A percentile compares a stretch with the other conserved stretches of the same genome.
phyloP scores from a whole-genome alignment of 2,888 invertebrate species.

The Scelioninae gen. 2 region DNA sequence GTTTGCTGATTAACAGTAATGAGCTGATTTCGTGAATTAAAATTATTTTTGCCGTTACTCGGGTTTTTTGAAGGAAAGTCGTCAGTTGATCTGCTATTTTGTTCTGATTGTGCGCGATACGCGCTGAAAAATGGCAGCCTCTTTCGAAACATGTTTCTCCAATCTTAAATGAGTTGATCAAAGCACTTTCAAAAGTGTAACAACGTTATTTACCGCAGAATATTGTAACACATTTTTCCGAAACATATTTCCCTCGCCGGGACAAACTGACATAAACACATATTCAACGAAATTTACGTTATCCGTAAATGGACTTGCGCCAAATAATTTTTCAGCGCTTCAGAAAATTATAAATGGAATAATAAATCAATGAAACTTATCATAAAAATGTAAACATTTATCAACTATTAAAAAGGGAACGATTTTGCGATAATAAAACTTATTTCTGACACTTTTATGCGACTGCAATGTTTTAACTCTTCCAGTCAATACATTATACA shows the following conservation, averaged over 20 bases:
- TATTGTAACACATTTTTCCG: conserved; percentile 12
- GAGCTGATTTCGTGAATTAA: too few species aligned
- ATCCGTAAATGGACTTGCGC: conserved; percentile 3
- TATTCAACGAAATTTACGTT: conserved; percentile 35
- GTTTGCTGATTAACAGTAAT: too few species aligned
- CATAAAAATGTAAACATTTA: conserved; percentile 47
- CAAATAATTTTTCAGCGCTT: conserved; percentile 32
- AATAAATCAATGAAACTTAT: conserved; percentile 43
- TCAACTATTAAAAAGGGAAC: conserved; percentile 26
- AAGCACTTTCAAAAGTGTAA: conserved; percentile 7
- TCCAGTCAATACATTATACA: conserved; percentile 43
- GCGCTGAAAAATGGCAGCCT: background rate
- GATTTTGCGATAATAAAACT: conserved; percentile 34
- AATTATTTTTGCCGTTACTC: too few species aligned
- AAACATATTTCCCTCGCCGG: conserved; percentile 11
- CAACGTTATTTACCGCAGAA: conserved; percentile 23
- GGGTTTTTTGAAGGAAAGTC: too few species aligned
- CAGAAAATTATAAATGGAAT: conserved; percentile 32
- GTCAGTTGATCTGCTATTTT: too few species aligned
- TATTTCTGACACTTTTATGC: conserved; percentile 40
- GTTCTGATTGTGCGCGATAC: too few species aligned
- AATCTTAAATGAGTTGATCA: conserved; percentile 3
- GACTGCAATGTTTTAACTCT: conserved; percentile 50
- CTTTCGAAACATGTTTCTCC: background rate
- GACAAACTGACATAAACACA: conserved; percentile 40